Percentiles rank a stretch among this genome's conserved stretches.
These are phyloP conservation scores for Sylvietta virens DNA, from an alignment of 2,113 vertebrate genomes.

Conservation along the genomic window DNA sequence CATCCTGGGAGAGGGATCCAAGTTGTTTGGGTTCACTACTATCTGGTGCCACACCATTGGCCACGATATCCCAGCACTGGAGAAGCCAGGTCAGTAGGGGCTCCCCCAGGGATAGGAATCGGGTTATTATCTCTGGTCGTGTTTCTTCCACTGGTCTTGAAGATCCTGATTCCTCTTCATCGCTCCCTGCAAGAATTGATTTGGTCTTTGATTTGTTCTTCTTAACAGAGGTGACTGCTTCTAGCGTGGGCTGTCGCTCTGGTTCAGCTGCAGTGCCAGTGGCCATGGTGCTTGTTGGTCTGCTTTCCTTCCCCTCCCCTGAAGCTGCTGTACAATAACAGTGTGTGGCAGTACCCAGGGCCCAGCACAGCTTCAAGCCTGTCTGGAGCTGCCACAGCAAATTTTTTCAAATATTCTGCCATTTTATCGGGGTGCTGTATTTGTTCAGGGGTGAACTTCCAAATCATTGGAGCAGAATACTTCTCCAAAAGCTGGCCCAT, in stretches of 20 bases:
- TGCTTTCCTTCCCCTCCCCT: not conserved
- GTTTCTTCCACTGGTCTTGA: not conserved
- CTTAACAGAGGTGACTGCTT: fast-evolving
- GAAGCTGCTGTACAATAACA: not conserved
- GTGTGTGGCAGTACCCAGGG: not conserved
- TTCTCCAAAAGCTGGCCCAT: not conserved
- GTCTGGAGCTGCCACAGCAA: not conserved
- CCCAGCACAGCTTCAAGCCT: not conserved
- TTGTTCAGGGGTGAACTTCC: not conserved
- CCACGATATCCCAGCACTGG: not conserved
- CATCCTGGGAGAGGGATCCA: not conserved
- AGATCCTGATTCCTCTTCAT: not conserved
- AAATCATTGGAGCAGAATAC: not conserved
- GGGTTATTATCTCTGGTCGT: not conserved
- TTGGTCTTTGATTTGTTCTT: not conserved
- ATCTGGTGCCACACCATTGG: not conserved
- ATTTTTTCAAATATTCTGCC: not conserved
- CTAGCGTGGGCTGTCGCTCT: fast-evolving
- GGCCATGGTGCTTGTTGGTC: not conserved
- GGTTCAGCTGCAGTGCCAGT: not conserved
- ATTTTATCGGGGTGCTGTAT: not conserved
- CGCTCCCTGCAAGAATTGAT: not conserved
- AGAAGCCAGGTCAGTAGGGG: not conserved
- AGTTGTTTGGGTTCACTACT: not conserved
- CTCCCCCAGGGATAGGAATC: no score